Base-by-base conservation (phyloP, 2,797 vertebrate genomes). In the Parauchenoglanis ngamensis region DNA sequence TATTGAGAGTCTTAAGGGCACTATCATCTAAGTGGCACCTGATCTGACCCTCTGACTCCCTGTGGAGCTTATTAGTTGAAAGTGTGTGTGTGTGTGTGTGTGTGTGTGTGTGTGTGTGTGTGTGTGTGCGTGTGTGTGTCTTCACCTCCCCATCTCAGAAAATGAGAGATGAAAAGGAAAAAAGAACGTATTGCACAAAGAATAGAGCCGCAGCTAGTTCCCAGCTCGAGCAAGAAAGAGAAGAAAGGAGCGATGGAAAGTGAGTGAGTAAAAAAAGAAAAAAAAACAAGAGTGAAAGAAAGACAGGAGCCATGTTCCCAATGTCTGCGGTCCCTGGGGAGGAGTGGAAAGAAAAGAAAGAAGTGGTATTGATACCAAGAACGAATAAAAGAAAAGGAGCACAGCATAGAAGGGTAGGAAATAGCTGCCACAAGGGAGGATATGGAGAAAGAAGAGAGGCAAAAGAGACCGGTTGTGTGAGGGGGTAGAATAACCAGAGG, bases 131-230 rank as follows among this genome's bases (percentile, higher is more conserved):
- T 81, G 85, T 85, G 88, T 76, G 67, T 7, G 85, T 84, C 73
- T 57, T 85, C 68, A 82, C 68, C 82, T 88, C 67, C 28, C 84
- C 73, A 86, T 87, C 83, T 84, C 19, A 88, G 89, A 92, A 85
- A 87, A 86, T 87, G 83, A 92, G 81, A 84, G 89, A 92, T 91
- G 89, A 93, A 92, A 93, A 90, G 88, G 83, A 85, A 90, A 85
- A 90, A 84, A 90, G 90, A 89, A 88, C 88, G 67, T 59, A 70
- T 83, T 59, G 88, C 84, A 84, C 85, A 88, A 90, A 88, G 85
- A 91, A 88, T 83, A 92, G 87, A 92, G 56, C 89, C 84, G 85
- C 88, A 88, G 90, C 89, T 92, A 85, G 92, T 94, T 94, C 91
- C 88, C 91, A 92, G 85, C 89, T 84, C 78, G 70, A 86, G 79